Percentiles rank a stretch among this genome's conserved stretches.
Evolutionary conservation across 2,797 vertebrate species (phyloP).

Genomic region (Ctenopoma kingsleyae): DNA sequence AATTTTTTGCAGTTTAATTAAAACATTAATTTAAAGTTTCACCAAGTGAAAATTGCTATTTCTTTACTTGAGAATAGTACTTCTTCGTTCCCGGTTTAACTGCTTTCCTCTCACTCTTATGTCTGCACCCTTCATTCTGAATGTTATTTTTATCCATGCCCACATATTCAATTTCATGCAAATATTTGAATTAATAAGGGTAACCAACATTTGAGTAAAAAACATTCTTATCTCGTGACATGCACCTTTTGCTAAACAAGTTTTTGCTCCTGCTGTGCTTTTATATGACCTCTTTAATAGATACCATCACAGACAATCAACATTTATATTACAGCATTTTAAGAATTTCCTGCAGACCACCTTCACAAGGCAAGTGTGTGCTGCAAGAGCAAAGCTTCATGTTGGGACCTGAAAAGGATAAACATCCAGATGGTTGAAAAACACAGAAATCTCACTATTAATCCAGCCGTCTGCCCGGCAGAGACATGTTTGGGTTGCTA

Average conservation of each 20-base stretch:
- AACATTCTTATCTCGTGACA: constrained; percentile 60
- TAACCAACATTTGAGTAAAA: constrained; percentile 34
- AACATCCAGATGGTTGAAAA: constrained; percentile 58
- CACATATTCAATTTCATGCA: constrained; percentile 59
- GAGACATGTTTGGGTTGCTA: constrained; percentile 65
- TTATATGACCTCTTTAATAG: constrained; percentile 43
- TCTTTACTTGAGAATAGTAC: constrained; percentile 9
- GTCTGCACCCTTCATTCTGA: constrained; percentile 27
- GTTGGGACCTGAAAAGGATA: constrained; percentile 52
- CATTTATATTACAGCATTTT: constrained; percentile 67
- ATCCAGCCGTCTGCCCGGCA: constrained; percentile 43
- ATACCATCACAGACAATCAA: constrained; percentile 68
- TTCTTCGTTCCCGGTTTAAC: constrained; percentile 10
- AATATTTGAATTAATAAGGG: constrained; percentile 54
- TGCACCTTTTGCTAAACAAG: constrained; percentile 50
- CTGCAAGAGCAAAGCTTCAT: constrained; percentile 27
- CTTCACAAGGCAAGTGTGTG: constrained; percentile 26
- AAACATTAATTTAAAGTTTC: constrained; percentile 47
- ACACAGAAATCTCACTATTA: constrained; percentile 64
- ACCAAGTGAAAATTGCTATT: constrained; percentile 6
- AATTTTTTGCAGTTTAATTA: constrained; percentile 12
- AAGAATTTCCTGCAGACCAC: constrained; percentile 22
- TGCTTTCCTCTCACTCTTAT: constrained; percentile 15
- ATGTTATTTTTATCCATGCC: constrained; percentile 35
- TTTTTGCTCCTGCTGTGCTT: constrained; percentile 20